Conservation (phyloP, 1,140 invertebrate species). For the Conus ventricosus region DNA sequence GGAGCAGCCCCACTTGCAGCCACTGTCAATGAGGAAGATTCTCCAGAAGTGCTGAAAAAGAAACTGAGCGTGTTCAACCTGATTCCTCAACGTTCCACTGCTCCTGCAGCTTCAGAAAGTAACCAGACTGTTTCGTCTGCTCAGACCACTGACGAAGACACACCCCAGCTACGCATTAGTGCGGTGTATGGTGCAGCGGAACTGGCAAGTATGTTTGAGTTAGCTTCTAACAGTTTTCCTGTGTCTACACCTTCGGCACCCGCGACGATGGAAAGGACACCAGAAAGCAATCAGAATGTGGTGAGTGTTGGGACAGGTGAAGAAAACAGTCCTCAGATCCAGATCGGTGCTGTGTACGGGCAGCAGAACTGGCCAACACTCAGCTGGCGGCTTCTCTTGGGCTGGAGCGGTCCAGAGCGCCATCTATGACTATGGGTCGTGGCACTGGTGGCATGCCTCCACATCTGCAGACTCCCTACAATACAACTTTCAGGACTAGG, state of each 20-base stretch:
- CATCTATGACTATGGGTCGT: background rate
- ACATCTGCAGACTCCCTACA: background rate
- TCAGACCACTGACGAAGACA: background rate
- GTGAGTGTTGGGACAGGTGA: background rate
- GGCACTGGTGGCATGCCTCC: background rate
- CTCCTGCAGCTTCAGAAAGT: background rate
- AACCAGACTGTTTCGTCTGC: background rate
- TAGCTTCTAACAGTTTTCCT: background rate
- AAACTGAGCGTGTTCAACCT: conserved; percentile 18
- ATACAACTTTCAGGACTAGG: background rate
- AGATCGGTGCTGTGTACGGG: conserved; percentile 30
- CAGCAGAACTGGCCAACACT: background rate
- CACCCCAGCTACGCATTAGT: background rate
- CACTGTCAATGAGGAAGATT: background rate
- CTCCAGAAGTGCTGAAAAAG: background rate
- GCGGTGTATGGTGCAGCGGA: background rate
- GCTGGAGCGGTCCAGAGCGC: background rate
- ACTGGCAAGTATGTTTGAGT: background rate
- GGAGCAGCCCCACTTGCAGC: background rate
- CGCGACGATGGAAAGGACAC: background rate
- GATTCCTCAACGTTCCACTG: background rate
- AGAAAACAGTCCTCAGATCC: background rate
- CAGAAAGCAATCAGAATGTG: background rate
- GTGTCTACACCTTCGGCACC: background rate
- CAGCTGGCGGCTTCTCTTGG: conserved; percentile 19